A percentile compares a stretch with the other conserved stretches of the same genome.
phyloP scores from a whole-genome alignment of 64 coral and sea anemone genomes.

The Trachythela sp. region DNA sequence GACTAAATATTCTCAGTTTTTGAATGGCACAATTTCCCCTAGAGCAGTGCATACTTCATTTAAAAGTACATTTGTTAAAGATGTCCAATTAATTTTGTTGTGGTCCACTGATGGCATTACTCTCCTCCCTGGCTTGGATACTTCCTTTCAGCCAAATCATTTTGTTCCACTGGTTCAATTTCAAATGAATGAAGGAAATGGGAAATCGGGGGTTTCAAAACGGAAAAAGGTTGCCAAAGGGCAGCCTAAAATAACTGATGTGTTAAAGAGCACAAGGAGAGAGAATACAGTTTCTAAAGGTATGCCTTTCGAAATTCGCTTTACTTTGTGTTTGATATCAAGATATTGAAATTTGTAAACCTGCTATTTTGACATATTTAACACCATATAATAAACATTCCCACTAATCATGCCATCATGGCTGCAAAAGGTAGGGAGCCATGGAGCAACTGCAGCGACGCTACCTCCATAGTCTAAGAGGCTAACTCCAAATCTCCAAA shows the following conservation, averaged over 20 bases:
- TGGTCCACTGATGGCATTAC: constrained; percentile 3
- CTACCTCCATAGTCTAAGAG: too few species aligned
- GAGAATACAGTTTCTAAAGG: background rate
- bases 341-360: too few species aligned
- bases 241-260: background rate
- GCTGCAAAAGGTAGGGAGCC: too few species aligned
- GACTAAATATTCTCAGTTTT: background rate
- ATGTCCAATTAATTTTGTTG: background rate
- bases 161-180: background rate
- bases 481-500: too few species aligned
- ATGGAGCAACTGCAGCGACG: too few species aligned
- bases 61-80: background rate
- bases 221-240: background rate
- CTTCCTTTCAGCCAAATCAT: background rate
- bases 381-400: too few species aligned
- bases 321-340: too few species aligned
- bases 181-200: background rate
- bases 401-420: too few species aligned
- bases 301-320: background rate
- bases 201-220: background rate
- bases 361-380: too few species aligned
- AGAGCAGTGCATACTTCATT: background rate
- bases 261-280: background rate
- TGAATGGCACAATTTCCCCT: background rate
- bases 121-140: background rate